Evolutionary conservation across 2,797 vertebrate genomes (phyloP).

Genomic region (Anabacerthia variegaticeps): DNA sequence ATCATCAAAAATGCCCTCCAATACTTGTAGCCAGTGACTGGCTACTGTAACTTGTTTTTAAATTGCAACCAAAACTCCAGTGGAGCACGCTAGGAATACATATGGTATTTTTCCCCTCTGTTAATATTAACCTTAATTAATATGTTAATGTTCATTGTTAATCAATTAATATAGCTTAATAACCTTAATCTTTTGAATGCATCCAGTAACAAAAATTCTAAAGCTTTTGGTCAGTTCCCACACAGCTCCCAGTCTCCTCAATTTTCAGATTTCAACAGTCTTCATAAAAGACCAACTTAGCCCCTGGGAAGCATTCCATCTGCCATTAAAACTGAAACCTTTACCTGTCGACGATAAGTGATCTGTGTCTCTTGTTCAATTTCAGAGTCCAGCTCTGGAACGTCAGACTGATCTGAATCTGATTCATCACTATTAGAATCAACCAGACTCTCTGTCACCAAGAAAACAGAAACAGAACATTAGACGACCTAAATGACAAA

Average conservation of each 20-base stretch:
- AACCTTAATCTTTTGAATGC: not conserved
- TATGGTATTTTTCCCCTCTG: not conserved
- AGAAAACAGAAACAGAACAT: conserved; percentile 25
- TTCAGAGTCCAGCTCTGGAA: conserved; percentile 99
- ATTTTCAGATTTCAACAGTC: not conserved
- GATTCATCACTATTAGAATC: conserved; percentile 98
- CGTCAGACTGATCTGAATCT: conserved; percentile 96
- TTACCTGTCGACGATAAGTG: conserved; percentile 93
- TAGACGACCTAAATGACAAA: not conserved
- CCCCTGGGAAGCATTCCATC: not conserved
- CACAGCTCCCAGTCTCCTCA: not conserved
- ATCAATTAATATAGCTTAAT: not conserved
- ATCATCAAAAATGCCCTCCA: not conserved
- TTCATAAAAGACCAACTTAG: not conserved
- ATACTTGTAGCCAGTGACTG: not conserved
- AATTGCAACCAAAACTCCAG: not conserved
- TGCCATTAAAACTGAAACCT: not conserved
- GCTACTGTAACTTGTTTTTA: not conserved
- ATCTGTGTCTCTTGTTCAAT: conserved; percentile 98
- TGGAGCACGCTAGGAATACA: not conserved
- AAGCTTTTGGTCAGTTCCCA: not conserved
- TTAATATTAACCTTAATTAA: not conserved
- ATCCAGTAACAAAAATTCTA: not conserved
- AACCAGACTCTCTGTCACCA: conserved; percentile 86
- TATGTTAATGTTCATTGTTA: not conserved